phyloP scores from a whole-genome alignment of 64 coral and sea anemone species.

The Actinia tenebrosa region DNA sequence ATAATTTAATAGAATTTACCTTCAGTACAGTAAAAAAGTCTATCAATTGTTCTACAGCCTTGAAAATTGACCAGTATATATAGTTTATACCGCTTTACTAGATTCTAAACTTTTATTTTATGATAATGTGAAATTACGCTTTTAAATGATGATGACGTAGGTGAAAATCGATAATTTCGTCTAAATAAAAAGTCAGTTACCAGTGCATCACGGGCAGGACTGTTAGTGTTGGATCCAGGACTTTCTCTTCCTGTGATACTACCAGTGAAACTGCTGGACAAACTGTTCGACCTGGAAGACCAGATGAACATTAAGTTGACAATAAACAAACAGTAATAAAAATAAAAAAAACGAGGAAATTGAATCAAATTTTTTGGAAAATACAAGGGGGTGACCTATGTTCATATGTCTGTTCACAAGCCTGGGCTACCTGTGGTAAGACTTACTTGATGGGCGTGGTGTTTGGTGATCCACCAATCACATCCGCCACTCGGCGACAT shows the following conservation, averaged over 20 bases:
- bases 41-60: no score
- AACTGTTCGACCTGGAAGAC: conserved; percentile 12
- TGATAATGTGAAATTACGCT: no score
- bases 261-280: conserved; percentile 40
- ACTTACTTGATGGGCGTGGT: conserved; percentile 70
- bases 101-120: no score
- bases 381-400: no score
- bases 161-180: no score
- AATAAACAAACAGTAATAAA: not conserved
- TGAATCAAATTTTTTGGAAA: no score
- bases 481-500: conserved; percentile 62
- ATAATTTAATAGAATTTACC: no score
- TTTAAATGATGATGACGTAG: no score
- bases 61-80: no score
- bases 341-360: no score
- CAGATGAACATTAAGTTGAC: not conserved
- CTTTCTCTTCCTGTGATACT: conserved; percentile 31
- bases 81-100: no score
- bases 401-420: not conserved
- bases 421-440: not conserved
- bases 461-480: conserved; percentile 70
- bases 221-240: conserved; percentile 38
- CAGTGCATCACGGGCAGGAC: conserved; percentile 56
- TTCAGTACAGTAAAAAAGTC: no score
- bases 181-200: conserved; percentile 12